Conservation (phyloP, 2,888 invertebrate species). For the Xanthia togata region DNA sequence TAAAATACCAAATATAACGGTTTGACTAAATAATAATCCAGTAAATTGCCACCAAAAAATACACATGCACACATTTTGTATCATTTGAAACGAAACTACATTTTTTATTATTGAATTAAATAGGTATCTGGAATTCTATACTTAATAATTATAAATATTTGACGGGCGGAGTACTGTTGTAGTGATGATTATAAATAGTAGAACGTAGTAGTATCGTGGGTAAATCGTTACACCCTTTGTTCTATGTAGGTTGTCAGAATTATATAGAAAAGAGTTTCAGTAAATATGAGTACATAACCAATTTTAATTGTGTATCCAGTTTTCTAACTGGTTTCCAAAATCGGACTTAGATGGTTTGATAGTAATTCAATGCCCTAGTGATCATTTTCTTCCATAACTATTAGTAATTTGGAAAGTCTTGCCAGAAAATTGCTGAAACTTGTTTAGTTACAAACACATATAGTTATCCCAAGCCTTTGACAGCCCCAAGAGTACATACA, state of each 20-base stretch:
- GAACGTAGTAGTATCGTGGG: slow-evolving; percentile 13
- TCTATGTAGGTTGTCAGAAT: slow-evolving; percentile 5
- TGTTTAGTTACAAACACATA: neutral
- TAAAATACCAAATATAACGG: neutral
- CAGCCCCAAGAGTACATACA: slow-evolving; percentile 55
- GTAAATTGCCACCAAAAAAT: neutral
- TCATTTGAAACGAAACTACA: neutral
- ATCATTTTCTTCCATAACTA: neutral
- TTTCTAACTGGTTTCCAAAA: neutral
- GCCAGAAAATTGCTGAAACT: neutral
- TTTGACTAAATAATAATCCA: neutral
- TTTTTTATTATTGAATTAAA: neutral
- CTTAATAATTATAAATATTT: slow-evolving; percentile 10
- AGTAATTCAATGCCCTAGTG: neutral
- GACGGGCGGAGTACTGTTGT: neutral
- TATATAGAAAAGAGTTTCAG: slow-evolving; percentile 17
- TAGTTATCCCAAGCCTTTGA: slow-evolving; percentile 68
- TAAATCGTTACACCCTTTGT: slow-evolving; percentile 30
- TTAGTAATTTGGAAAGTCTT: neutral
- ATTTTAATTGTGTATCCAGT: neutral
- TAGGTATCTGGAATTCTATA: neutral
- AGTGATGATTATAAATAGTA: slow-evolving; percentile 16
- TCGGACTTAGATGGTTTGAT: neutral
- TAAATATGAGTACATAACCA: neutral
- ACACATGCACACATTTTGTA: no score